Percentiles rank a stretch among this genome's conserved stretches.
These are phyloP conservation scores for Noctua comes DNA, from an alignment of 2,888 invertebrate genomes.

Conservation along the genomic window DNA sequence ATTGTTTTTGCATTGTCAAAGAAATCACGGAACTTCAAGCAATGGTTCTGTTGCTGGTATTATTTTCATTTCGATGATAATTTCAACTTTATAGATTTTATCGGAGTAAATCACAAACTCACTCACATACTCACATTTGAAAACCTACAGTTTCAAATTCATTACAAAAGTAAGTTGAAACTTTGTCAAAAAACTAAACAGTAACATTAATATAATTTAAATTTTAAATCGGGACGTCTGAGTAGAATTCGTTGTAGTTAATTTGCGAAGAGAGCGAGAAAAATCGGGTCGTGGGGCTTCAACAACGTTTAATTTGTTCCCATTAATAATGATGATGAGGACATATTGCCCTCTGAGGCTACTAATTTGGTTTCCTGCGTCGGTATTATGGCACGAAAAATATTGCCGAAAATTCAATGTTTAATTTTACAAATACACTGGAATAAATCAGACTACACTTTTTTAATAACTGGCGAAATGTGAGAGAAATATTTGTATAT, in stretches of 20 bases:
- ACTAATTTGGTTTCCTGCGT: constrained; percentile 64
- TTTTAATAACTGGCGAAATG: neutral
- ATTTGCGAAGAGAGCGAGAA: constrained; percentile 85
- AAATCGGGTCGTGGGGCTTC: constrained; percentile 81
- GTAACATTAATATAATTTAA: constrained; percentile 67
- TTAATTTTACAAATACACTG: constrained; percentile 17
- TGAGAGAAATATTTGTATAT: neutral
- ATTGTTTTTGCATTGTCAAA: neutral
- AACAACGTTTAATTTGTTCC: constrained; percentile 85
- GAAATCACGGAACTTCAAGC: neutral
- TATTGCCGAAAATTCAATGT: constrained; percentile 30
- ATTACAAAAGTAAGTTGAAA: neutral
- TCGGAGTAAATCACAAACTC: neutral
- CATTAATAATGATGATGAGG: constrained; percentile 87
- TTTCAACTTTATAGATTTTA: neutral
- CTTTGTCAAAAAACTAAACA: constrained; percentile 44
- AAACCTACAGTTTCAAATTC: neutral
- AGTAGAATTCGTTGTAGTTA: constrained; percentile 87
- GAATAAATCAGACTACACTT: constrained; percentile 1
- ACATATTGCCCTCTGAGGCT: constrained; percentile 76
- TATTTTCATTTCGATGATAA: neutral
- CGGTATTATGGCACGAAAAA: constrained; percentile 28
- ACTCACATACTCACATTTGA: too few species aligned
- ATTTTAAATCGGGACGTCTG: constrained; percentile 76
- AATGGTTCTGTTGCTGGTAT: neutral